Evolutionary conservation across 2,888 invertebrate genomes (phyloP), one percentile per base, ranked within the genome.

Genomic region (Tuberolachnus salignus): DNA sequence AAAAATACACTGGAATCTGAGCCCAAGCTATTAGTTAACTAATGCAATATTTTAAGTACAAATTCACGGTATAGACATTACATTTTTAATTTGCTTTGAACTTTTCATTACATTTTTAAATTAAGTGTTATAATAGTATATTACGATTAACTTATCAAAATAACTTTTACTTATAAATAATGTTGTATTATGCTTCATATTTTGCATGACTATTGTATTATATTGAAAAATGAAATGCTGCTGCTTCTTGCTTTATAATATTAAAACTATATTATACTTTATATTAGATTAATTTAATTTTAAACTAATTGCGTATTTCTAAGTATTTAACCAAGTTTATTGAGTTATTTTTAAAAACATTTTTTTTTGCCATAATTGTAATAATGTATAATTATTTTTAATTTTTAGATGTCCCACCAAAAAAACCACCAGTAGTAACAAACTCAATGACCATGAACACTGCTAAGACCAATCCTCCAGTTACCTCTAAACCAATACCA

Each of bases 351-450:
- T 3, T n/a, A n/a, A n/a, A n/a, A n/a, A n/a, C n/a, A n/a, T n/a
- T n/a, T 59, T 16, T 14, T 34, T 34, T 59, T 34, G n/a, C 34
- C 19, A 0, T 59, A 34, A 51, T 8, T 19, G 11, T 34, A 51
- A 69, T 67, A n/a, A 34, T 4, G 10, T 67, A n/a, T 67, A 67
- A 49, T 14, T 9, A 14, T 44, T 61, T 49, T 61, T 14, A 34
- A 23, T 42, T 34, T 75, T 67, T 67, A 78, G 75, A 69, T 69
- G 57, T 66, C 59, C 34, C 49, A 21, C 19, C 67, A 26, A 78
- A 78, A 78, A 78, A 78, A 59, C 44, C 75, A 49, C 57, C 75
- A 44, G 67, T 57, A 19, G 57, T 59, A 59, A 78, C 66, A 57
- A 64, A 64, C 55, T 10, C 66, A 21, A 55, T 64, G 53, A 9